Conservation (phyloP, 2,888 invertebrate genomes). For the Melanchra persicariae region DNA sequence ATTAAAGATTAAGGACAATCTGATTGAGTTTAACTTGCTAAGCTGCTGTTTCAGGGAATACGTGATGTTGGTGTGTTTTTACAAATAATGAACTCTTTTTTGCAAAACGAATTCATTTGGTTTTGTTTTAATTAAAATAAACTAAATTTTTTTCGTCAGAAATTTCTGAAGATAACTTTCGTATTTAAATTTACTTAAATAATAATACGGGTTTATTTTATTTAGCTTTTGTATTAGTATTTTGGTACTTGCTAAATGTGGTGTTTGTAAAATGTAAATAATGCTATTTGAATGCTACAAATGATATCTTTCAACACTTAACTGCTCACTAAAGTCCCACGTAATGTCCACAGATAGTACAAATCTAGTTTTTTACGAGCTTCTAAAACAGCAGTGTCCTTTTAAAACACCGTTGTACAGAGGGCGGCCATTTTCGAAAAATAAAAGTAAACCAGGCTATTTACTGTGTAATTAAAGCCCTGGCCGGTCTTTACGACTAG, state of each 20-base stretch:
- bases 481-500: conserved; percentile 72
- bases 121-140: no score
- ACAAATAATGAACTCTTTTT: no score
- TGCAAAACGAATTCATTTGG: no score
- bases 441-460: conserved; percentile 68
- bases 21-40: not conserved
- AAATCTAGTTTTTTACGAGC: conserved; percentile 33
- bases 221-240: not conserved
- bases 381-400: conserved; percentile 35
- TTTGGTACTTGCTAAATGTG: not conserved
- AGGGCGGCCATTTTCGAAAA: conserved; percentile 61
- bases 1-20: conserved; percentile 8
- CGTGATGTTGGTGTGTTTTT: no score
- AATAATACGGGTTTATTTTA: not conserved
- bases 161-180: no score
- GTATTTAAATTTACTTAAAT: no score
- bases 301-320: not conserved
- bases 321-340: not conserved
- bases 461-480: conserved; percentile 77
- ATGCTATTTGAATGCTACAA: not conserved
- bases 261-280: not conserved
- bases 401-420: conserved; percentile 35
- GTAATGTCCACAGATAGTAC: conserved; percentile 27
- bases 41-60: not conserved
- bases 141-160: not conserved